Evolutionary conservation across 1,140 invertebrate species (phyloP).

Genomic region (Grapholita molesta): DNA sequence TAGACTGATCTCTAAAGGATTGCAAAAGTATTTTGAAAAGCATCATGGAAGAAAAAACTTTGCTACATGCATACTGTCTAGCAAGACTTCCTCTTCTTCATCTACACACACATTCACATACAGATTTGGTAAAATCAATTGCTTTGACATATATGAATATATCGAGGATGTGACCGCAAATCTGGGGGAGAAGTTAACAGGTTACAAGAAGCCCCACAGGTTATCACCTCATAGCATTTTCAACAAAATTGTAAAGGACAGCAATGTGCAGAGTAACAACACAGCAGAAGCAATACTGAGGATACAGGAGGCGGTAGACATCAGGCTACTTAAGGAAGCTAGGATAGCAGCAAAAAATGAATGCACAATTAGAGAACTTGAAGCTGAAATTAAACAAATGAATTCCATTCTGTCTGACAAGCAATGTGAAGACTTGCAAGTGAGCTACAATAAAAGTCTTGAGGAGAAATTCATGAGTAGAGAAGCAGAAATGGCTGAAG

Average conservation of each 20-base stretch:
- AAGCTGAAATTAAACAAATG: slow-evolving; percentile 71
- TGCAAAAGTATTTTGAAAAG: slow-evolving; percentile 77
- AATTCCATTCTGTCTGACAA: slow-evolving; percentile 61
- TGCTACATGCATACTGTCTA: slow-evolving; percentile 78
- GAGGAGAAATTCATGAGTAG: slow-evolving; percentile 50
- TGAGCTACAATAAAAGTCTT: slow-evolving; percentile 47
- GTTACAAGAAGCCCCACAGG: slow-evolving; percentile 57
- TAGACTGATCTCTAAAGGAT: slow-evolving; percentile 79
- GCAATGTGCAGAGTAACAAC: slow-evolving; percentile 60
- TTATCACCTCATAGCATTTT: slow-evolving; percentile 56
- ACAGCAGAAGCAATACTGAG: slow-evolving; percentile 59
- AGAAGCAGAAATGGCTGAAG: slow-evolving; percentile 63
- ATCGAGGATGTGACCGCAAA: slow-evolving; percentile 72
- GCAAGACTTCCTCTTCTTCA: slow-evolving; percentile 56
- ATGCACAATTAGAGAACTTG: slow-evolving; percentile 57
- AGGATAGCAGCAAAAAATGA: slow-evolving; percentile 67
- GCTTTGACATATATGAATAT: slow-evolving; percentile 69
- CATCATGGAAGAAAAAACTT: slow-evolving; percentile 69
- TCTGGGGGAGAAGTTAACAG: slow-evolving; percentile 70
- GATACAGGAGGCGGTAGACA: slow-evolving; percentile 67
- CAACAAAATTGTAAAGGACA: slow-evolving; percentile 63
- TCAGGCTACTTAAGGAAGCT: slow-evolving; percentile 60
- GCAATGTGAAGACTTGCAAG: slow-evolving; percentile 50
- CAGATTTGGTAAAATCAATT: slow-evolving; percentile 74
- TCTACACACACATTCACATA: slow-evolving; percentile 80